phyloP scores from a whole-genome alignment of 2,888 invertebrate species.

The Cephus sareptanus region DNA sequence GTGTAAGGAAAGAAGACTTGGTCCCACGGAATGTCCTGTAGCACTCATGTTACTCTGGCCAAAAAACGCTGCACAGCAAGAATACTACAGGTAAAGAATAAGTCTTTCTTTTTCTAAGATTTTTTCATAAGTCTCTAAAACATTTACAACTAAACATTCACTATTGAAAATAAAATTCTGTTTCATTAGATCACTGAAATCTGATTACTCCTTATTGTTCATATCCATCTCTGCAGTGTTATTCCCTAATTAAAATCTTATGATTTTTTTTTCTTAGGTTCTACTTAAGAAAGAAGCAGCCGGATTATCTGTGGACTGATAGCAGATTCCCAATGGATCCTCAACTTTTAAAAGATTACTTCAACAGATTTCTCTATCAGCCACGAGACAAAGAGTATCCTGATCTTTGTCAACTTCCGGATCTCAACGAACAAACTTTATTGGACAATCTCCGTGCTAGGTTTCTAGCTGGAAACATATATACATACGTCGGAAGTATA shows the following conservation, averaged over 20 bases:
- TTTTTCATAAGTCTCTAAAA: neutral
- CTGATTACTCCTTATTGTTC: neutral
- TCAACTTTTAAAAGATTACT: constrained; percentile 92
- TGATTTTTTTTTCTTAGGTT: constrained; percentile 71
- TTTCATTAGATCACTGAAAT: neutral
- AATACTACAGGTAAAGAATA: constrained; percentile 64
- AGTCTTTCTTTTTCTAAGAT: neutral
- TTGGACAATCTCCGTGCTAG: constrained; percentile 89
- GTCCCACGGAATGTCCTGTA: constrained; percentile 83
- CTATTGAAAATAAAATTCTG: neutral
- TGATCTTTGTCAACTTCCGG: constrained; percentile 94
- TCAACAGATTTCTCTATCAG: constrained; percentile 90
- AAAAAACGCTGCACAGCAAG: constrained; percentile 69
- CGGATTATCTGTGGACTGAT: constrained; percentile 88
- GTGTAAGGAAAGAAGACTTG: constrained; percentile 91
- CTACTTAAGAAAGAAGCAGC: constrained; percentile 87
- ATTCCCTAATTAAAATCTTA: constrained; percentile 66
- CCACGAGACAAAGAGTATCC: constrained; percentile 95
- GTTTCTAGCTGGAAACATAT: constrained; percentile 92
- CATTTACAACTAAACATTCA: neutral
- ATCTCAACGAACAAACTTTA: constrained; percentile 92
- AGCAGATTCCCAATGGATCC: constrained; percentile 87
- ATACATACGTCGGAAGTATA: constrained; percentile 96
- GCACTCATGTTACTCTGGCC: constrained; percentile 88
- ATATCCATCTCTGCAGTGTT: neutral